These are phyloP conservation scores for Drosophila prolongata DNA, from an alignment of 2,888 invertebrate genomes.

Conservation along the genomic window DNA sequence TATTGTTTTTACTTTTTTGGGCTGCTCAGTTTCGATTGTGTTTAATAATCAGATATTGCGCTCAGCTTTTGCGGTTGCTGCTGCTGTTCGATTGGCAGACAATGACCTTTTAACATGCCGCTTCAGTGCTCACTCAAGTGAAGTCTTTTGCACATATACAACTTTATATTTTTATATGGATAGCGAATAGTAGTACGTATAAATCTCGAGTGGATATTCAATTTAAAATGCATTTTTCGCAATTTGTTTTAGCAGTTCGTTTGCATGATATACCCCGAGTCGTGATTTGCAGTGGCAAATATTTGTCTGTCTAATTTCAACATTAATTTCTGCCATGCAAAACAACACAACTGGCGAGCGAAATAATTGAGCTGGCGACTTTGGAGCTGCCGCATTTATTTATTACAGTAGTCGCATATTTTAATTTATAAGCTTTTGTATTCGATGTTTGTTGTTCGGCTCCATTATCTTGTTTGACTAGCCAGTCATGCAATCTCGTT, in stretches of 20 bases:
- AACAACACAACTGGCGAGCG: conserved; percentile 47
- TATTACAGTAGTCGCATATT: conserved; percentile 54
- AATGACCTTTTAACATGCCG: conserved; percentile 66
- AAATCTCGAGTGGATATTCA: conserved; percentile 53
- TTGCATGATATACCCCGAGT: conserved; percentile 67
- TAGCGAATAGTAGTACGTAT: conserved; percentile 30
- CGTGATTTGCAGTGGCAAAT: conserved; percentile 78
- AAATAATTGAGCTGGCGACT: conserved; percentile 67
- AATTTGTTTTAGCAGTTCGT: conserved; percentile 64
- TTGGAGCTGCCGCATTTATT: conserved; percentile 58
- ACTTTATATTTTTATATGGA: conserved; percentile 1
- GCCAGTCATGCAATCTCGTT: conserved; percentile 54
- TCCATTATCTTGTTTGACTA: conserved; percentile 36
- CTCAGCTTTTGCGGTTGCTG: conserved; percentile 40
- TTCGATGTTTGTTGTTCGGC: conserved; percentile 10
- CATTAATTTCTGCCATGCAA: conserved; percentile 66
- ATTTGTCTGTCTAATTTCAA: conserved; percentile 61
- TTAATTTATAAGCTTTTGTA: conserved; percentile 65
- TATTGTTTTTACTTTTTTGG: conserved; percentile 12
- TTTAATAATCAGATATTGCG: conserved; percentile 67
- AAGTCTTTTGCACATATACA: conserved; percentile 34
- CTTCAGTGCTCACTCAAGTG: conserved; percentile 64
- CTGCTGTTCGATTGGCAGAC: conserved; percentile 66
- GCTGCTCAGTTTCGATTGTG: conserved; percentile 44
- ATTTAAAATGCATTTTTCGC: conserved; percentile 71